Evolutionary conservation across 2,113 vertebrate species (phyloP).

Genomic region (Silurus meridionalis): DNA sequence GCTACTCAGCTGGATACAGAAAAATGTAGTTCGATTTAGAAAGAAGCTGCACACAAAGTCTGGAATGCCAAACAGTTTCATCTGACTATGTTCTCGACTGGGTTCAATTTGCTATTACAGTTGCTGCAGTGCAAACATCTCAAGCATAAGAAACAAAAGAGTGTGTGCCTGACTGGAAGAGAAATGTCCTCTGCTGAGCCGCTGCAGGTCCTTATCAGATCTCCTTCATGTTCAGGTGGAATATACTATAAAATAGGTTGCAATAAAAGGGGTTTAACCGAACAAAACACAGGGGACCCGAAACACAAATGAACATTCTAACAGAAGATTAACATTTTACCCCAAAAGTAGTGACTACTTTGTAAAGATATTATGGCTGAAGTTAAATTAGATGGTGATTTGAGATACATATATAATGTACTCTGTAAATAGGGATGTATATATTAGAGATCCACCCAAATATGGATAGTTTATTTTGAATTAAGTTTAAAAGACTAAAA

Average conservation of each 20-base stretch:
- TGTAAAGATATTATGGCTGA: conserved; percentile 6
- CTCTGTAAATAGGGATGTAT: not conserved
- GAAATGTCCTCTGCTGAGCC: conserved; percentile 43
- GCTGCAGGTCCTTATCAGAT: conserved; percentile 50
- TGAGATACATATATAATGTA: not conserved
- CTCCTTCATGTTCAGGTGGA: conserved; percentile 52
- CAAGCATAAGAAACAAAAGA: conserved; percentile 34
- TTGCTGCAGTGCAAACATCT: conserved; percentile 40
- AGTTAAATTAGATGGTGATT: not conserved
- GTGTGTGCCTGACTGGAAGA: conserved; percentile 31
- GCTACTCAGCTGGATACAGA: conserved; percentile 8
- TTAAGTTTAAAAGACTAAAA: not conserved
- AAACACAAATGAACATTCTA: conserved; percentile 21
- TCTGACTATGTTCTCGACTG: conserved; percentile 10
- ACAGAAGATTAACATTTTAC: not conserved
- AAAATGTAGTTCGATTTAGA: not conserved
- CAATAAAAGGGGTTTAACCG: conserved; percentile 48
- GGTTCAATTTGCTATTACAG: conserved; percentile 23
- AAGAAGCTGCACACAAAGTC: not conserved
- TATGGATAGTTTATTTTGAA: not conserved
- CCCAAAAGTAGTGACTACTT: not conserved
- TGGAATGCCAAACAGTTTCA: conserved; percentile 25
- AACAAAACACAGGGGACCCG: conserved; percentile 9
- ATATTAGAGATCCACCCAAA: not conserved
- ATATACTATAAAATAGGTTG: conserved; percentile 51